Conservation (phyloP, 2,797 vertebrate species). For the Pseudomugil gertrudae region DNA sequence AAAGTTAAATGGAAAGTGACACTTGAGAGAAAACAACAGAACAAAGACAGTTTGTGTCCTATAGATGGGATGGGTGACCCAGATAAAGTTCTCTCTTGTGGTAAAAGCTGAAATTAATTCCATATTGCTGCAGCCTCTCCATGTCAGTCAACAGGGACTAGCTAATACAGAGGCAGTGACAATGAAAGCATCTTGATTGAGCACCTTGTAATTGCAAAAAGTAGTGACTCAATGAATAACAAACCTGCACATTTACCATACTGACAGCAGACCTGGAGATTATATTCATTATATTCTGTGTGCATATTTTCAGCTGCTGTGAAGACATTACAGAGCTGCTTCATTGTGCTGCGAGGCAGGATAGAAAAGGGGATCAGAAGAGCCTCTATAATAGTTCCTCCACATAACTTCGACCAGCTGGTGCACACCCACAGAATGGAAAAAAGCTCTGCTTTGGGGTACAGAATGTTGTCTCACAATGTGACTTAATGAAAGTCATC, state of each 20-base stretch:
- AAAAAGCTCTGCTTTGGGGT: slow-evolving; percentile 50
- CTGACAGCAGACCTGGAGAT: slow-evolving; percentile 4
- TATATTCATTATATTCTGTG: slow-evolving; percentile 21
- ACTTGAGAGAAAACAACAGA: slow-evolving; percentile 38
- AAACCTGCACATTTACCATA: slow-evolving; percentile 8
- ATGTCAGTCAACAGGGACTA: slow-evolving; percentile 4
- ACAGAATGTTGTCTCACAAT: slow-evolving; percentile 60
- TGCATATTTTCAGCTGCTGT: slow-evolving; percentile 8
- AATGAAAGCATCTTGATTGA: slow-evolving; percentile 24
- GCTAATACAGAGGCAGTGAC: slow-evolving; percentile 7
- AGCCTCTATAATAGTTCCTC: slow-evolving; percentile 41
- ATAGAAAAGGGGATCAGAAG: slow-evolving; percentile 47
- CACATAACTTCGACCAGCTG: slow-evolving; percentile 62
- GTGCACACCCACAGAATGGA: slow-evolving; percentile 52
- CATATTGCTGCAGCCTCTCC: background rate
- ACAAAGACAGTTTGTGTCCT: slow-evolving; percentile 31
- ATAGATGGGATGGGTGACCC: slow-evolving; percentile 48
- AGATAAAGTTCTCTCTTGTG: slow-evolving; percentile 50
- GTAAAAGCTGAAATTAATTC: slow-evolving; percentile 45
- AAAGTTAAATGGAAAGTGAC: slow-evolving; percentile 47
- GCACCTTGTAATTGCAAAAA: slow-evolving; percentile 3
- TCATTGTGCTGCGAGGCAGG: slow-evolving; percentile 19
- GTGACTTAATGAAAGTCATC: slow-evolving; percentile 67
- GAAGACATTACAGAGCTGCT: slow-evolving; percentile 17
- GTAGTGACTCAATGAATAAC: background rate